A percentile compares a stretch with the other conserved stretches of the same genome.
These are phyloP conservation scores for Sipha maydis DNA, from an alignment of 2,888 invertebrate genomes.

Conservation along the genomic window DNA sequence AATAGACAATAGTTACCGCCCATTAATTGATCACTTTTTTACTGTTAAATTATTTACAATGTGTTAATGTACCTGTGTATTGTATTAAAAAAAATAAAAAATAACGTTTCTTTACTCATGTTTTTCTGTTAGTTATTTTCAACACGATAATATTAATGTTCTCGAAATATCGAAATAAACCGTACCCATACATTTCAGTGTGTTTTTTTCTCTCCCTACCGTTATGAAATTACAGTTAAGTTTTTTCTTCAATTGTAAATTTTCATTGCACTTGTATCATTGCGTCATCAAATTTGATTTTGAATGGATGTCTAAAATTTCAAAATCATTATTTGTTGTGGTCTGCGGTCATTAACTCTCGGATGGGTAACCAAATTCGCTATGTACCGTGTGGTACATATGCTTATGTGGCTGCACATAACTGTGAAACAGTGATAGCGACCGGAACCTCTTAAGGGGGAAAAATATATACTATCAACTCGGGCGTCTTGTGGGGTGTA, in stretches of 20 bases:
- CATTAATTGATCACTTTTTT: conserved; percentile 30
- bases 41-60: conserved; percentile 48
- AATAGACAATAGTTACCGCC: conserved; percentile 36
- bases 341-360: too few species aligned
- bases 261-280: background rate
- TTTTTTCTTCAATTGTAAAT: background rate
- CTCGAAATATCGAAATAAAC: background rate
- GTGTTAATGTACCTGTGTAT: conserved; percentile 11
- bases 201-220: background rate
- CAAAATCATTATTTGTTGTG: too few species aligned
- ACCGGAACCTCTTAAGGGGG: too few species aligned
- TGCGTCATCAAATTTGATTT: too few species aligned
- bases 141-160: conserved; percentile 12
- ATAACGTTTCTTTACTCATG: background rate
- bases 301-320: too few species aligned
- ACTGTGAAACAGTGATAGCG: too few species aligned
- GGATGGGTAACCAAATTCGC: too few species aligned
- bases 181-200: background rate
- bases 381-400: too few species aligned
- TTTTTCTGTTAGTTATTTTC: conserved; percentile 21
- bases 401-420: too few species aligned
- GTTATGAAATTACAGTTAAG: conserved; percentile 43
- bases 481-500: too few species aligned
- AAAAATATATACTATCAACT: too few species aligned
- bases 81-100: background rate